These are phyloP conservation scores for Denticeps clupeoides DNA, from an alignment of 2,797 vertebrate genomes.

Conservation along the genomic window DNA sequence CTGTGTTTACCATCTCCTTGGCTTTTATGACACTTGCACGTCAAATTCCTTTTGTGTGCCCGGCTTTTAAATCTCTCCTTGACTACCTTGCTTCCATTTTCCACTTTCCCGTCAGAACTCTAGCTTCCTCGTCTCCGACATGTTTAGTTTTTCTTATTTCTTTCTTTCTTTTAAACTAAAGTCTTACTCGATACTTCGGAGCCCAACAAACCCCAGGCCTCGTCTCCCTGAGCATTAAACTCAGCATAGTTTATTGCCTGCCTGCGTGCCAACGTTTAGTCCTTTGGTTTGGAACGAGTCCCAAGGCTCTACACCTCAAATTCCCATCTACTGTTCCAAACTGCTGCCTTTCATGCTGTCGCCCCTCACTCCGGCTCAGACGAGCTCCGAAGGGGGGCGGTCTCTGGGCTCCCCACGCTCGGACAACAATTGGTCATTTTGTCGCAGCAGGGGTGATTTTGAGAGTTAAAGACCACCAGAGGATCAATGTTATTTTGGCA, in stretches of 20 bases:
- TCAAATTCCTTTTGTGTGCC: slow-evolving; percentile 32
- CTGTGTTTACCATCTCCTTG: slow-evolving; percentile 50
- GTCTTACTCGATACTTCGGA: neutral
- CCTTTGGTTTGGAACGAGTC: no score
- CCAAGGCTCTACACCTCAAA: no score
- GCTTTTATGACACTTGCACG: slow-evolving; percentile 28
- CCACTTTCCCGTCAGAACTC: neutral
- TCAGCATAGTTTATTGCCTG: neutral
- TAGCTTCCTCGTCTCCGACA: neutral
- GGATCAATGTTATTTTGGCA: no score
- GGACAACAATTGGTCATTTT: no score
- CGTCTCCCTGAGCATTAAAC: neutral
- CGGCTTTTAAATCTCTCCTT: slow-evolving; percentile 47
- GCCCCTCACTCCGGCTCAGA: no score
- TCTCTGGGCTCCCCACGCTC: no score
- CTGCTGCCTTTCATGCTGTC: no score
- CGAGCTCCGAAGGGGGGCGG: no score
- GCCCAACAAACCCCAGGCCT: neutral
- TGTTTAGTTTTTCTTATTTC: neutral
- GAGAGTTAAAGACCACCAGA: no score
- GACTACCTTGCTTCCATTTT: slow-evolving; percentile 24
- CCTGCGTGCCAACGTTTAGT: neutral
- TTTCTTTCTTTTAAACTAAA: neutral
- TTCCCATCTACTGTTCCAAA: no score
- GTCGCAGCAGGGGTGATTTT: no score